These are phyloP conservation scores for Micrasema minimum DNA, from an alignment of 1,140 invertebrate genomes.

Conservation along the genomic window DNA sequence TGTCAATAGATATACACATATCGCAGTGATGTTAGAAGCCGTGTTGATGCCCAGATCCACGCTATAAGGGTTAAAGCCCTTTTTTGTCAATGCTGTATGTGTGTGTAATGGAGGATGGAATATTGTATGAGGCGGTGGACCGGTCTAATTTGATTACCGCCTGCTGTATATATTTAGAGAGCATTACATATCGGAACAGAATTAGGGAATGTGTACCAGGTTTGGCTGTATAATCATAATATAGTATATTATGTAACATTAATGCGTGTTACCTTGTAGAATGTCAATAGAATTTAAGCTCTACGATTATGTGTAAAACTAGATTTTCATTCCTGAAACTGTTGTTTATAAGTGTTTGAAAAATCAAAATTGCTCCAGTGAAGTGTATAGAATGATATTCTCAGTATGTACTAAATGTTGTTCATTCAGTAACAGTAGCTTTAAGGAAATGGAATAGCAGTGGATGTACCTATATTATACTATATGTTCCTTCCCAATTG, in stretches of 20 bases:
- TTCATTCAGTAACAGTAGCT: not conserved
- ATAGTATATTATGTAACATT: not conserved
- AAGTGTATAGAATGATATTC: slow-evolving; percentile 31
- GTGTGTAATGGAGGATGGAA: too few relatives aligned
- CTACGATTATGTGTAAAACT: not conserved
- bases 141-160: not conserved
- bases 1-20: too few relatives aligned
- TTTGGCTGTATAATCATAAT: slow-evolving; percentile 26
- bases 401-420: slow-evolving; percentile 34
- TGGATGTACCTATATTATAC: slow-evolving; percentile 4
- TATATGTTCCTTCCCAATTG: slow-evolving; percentile 15
- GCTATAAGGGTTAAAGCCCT: too few relatives aligned
- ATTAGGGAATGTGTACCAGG: not conserved
- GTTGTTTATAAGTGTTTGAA: slow-evolving; percentile 31
- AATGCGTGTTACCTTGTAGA: slow-evolving; percentile 8
- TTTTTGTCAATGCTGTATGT: too few relatives aligned
- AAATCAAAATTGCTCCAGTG: slow-evolving; percentile 21
- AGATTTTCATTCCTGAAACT: slow-evolving; percentile 34
- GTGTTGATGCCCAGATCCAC: too few relatives aligned
- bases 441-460: too few relatives aligned
- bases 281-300: not conserved
- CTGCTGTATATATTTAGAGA: not conserved
- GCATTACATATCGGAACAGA: slow-evolving; percentile 15
- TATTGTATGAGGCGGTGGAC: too few relatives aligned
- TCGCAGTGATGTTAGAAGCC: too few relatives aligned